These are phyloP conservation scores for Rhamphomyia laevipes DNA, from an alignment of 2,888 invertebrate species.

Conservation along the genomic window DNA sequence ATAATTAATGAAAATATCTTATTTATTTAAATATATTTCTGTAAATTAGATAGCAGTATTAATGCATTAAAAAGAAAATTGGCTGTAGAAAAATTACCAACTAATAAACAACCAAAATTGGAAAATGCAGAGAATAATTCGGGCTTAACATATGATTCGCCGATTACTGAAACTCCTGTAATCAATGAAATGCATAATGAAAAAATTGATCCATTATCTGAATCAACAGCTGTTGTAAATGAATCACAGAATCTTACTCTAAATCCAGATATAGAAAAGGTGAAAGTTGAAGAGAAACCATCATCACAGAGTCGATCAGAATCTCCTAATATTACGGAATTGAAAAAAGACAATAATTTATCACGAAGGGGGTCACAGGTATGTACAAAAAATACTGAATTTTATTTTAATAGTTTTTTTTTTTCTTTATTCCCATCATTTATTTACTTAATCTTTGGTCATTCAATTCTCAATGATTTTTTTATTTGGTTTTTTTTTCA, in stretches of 20 bases:
- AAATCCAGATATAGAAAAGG: neutral
- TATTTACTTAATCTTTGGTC: too few relatives aligned
- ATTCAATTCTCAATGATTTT: too few relatives aligned
- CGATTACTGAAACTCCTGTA: neutral
- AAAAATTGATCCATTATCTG: neutral
- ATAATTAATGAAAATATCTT: neutral
- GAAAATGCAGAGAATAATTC: conserved; percentile 10
- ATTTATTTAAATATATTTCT: neutral
- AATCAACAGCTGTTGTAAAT: neutral
- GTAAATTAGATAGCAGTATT: conserved; percentile 17
- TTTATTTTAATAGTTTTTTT: too few relatives aligned
- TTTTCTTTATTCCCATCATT: too few relatives aligned
- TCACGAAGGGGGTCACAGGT: conserved; percentile 20
- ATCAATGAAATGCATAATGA: too few relatives aligned
- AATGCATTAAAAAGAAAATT: conserved; percentile 23
- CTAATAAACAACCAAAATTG: conserved; percentile 17
- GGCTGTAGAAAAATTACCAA: conserved; percentile 20
- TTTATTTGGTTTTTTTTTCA: too few relatives aligned
- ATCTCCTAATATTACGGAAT: conserved; percentile 3
- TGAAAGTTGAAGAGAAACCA: neutral
- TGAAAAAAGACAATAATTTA: conserved; percentile 10
- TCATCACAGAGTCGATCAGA: conserved; percentile 4
- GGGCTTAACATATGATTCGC: neutral
- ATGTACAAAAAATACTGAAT: neutral
- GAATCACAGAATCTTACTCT: neutral